Conservation (phyloP, 2,797 vertebrate species). For the Setipinna tenuifilis region DNA sequence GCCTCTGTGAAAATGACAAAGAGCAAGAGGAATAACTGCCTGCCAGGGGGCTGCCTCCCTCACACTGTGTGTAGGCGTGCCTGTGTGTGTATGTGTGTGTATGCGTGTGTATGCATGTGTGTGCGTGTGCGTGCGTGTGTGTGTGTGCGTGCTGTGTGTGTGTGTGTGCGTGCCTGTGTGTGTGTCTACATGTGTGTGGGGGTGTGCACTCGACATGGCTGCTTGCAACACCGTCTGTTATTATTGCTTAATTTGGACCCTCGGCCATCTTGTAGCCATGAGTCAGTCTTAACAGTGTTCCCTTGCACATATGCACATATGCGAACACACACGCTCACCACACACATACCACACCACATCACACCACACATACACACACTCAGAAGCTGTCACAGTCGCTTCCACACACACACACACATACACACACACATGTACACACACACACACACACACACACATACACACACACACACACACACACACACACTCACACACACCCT, state of each 20-base stretch:
- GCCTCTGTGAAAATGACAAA: neutral
- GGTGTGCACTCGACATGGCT: conserved; percentile 17
- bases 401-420: too few relatives aligned
- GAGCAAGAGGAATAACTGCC: neutral
- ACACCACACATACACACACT: neutral
- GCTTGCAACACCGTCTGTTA: conserved; percentile 23
- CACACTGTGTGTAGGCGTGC: neutral
- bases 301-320: conserved; percentile 47
- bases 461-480: conserved; percentile 24
- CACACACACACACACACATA: conserved; percentile 7
- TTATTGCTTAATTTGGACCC: conserved; percentile 48
- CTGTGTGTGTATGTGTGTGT: neutral
- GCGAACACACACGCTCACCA: neutral
- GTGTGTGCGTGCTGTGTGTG: neutral
- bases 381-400: too few relatives aligned
- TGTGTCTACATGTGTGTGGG: neutral
- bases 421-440: conserved; percentile 22
- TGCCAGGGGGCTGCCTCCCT: neutral
- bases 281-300: conserved; percentile 46
- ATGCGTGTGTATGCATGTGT: neutral
- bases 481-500: conserved; percentile 33
- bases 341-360: too few relatives aligned
- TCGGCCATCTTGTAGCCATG: conserved; percentile 43
- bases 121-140: neutral
- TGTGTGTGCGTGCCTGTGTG: neutral